phyloP scores from a whole-genome alignment of 2,113 vertebrate genomes.

The Cryptomyrus ogoouensis region DNA sequence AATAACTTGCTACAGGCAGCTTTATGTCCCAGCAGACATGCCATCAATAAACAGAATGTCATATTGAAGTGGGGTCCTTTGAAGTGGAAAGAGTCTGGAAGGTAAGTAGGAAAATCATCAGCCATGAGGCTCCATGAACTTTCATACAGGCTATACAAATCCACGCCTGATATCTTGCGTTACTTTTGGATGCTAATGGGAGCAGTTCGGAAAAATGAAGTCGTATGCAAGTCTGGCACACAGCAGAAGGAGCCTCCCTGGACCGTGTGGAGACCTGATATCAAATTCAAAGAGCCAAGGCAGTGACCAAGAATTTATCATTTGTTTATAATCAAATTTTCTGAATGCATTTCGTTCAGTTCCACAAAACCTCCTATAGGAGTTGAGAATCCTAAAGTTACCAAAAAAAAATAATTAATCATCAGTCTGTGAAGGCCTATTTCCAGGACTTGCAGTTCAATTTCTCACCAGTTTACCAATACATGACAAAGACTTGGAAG shows the following conservation, averaged over 20 bases:
- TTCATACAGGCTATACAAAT: not conserved
- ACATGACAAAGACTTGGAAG: not conserved
- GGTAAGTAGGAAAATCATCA: not conserved
- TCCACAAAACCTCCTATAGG: not conserved
- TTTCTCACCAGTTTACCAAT: not conserved
- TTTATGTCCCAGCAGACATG: not conserved
- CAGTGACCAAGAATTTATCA: not conserved
- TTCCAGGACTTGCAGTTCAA: not conserved
- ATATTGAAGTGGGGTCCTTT: not conserved
- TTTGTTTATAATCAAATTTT: not conserved
- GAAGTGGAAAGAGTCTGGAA: not conserved
- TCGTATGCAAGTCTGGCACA: not conserved
- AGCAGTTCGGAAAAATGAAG: not conserved
- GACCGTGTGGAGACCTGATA: not conserved
- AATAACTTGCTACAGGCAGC: not conserved
- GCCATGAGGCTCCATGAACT: not conserved
- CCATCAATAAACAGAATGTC: not conserved
- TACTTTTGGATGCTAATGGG: not conserved
- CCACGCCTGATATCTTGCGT: not conserved
- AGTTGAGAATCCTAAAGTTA: not conserved
- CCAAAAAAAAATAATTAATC: not conserved
- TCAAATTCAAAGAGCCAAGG: not conserved
- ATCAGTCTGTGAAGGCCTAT: not conserved
- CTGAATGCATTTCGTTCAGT: not conserved
- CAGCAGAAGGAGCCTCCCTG: not conserved